These are phyloP conservation scores for Nasua narica DNA, from an alignment of 2,797 vertebrate genomes.

Conservation along the genomic window DNA sequence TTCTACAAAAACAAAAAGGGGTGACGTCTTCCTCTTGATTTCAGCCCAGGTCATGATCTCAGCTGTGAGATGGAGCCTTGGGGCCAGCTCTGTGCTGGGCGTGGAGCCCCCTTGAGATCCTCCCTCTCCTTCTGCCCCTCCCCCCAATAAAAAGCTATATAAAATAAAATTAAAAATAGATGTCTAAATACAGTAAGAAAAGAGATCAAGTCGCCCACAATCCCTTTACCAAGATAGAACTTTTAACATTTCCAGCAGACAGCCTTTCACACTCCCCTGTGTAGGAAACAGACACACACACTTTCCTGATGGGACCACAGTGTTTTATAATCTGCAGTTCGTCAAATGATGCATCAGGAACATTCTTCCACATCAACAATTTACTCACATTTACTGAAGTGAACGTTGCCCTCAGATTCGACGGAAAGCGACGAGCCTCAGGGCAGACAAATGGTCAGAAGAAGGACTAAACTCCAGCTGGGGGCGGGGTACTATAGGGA, in stretches of 20 bases:
- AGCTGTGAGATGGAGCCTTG: not conserved
- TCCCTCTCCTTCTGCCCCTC: too few species aligned
- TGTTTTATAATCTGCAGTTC: too few species aligned
- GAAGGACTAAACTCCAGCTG: not conserved
- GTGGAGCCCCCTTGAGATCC: too few species aligned
- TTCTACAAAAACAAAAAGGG: not conserved
- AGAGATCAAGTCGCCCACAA: not conserved
- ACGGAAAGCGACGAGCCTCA: rapidly evolving
- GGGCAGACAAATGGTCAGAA: too few species aligned
- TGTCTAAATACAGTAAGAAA: not conserved
- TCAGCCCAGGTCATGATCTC: not conserved
- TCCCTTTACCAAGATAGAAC: not conserved
- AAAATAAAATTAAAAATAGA: not conserved
- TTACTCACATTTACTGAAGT: too few species aligned
- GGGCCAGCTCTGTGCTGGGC: too few species aligned
- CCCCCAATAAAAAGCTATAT: not conserved
- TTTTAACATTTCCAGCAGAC: too few species aligned
- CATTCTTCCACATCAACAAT: not conserved
- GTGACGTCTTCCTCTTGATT: not conserved
- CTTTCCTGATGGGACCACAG: not conserved
- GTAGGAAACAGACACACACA: not conserved
- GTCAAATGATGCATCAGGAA: too few species aligned
- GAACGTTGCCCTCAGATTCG: not conserved
- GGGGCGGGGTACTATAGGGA: rapidly evolving
- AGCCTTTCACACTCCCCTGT: too few species aligned